Percentiles rank a stretch among this genome's conserved stretches.
Evolutionary conservation across 2,113 vertebrate genomes (phyloP).

Genomic region (Taurulus bubalis): DNA sequence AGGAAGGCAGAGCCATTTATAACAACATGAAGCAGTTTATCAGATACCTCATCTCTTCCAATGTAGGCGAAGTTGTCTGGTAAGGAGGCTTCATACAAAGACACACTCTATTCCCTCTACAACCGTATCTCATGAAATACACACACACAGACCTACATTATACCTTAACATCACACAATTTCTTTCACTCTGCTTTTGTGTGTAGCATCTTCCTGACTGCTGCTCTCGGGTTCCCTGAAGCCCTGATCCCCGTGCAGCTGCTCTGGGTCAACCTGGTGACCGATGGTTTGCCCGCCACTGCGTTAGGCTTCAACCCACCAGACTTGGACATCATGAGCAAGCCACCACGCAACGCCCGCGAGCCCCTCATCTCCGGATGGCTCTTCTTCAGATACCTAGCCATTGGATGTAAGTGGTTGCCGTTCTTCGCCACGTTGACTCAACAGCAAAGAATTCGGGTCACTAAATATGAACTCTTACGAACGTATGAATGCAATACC

Average conservation of each 20-base stretch:
- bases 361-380: conserved; percentile 98
- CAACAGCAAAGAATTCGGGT: not conserved
- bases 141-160: not conserved
- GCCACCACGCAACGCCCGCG: conserved; percentile 94
- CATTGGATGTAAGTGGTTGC: conserved; percentile 93
- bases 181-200: not conserved
- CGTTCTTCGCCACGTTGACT: not conserved
- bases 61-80: conserved; percentile 99
- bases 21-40: conserved; percentile 99
- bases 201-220: conserved; percentile 97
- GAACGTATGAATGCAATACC: too few relatives aligned
- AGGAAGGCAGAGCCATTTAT: conserved; percentile 98
- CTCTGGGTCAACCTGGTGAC: conserved; percentile 99
- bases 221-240: conserved; percentile 97
- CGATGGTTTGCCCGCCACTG: conserved; percentile 95
- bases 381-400: conserved; percentile 98
- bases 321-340: conserved; percentile 99
- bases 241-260: conserved; percentile 96
- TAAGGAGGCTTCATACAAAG: conserved; percentile 69
- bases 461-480: not conserved
- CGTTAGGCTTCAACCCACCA: conserved; percentile 97
- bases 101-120: not conserved
- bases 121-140: not conserved
- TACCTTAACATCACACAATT: not conserved
- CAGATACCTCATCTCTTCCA: conserved; percentile 99